phyloP scores from a whole-genome alignment of 2,888 invertebrate species.

The Agrotis clavis region DNA sequence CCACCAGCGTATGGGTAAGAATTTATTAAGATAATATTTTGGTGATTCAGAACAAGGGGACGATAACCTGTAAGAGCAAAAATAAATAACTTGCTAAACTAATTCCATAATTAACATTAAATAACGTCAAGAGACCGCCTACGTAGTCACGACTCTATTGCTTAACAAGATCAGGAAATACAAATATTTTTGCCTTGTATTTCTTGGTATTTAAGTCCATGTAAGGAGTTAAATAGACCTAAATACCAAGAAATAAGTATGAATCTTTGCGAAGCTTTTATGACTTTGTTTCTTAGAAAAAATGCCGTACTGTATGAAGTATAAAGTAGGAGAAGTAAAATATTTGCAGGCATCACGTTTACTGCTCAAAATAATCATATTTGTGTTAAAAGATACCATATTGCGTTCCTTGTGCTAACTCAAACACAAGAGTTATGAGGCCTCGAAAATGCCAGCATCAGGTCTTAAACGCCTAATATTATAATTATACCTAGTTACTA shows the following conservation, averaged over 20 bases:
- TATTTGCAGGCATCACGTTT: not conserved
- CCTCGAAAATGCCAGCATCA: too few species aligned
- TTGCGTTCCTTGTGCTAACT: not conserved
- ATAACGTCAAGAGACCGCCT: not conserved
- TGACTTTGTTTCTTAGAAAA: not conserved
- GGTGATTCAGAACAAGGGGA: not conserved
- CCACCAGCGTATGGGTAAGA: not conserved
- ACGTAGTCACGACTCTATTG: not conserved
- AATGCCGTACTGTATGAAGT: too few species aligned
- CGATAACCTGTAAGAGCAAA: not conserved
- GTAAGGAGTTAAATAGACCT: not conserved
- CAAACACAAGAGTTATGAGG: too few species aligned
- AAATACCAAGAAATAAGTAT: slow-evolving; percentile 2
- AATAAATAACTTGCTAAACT: not conserved
- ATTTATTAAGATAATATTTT: too few species aligned
- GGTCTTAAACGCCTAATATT: too few species aligned
- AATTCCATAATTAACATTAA: not conserved
- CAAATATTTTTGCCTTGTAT: not conserved
- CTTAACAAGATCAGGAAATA: not conserved
- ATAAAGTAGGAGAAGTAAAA: not conserved
- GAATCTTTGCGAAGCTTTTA: not conserved
- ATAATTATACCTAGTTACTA: too few species aligned
- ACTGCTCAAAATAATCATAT: not conserved
- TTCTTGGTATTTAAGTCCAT: not conserved
- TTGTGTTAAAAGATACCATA: not conserved